A percentile compares a stretch with the other conserved stretches of the same genome.
These are phyloP conservation scores for Lateolabrax maculatus DNA, from an alignment of 2,797 vertebrate genomes.

Conservation along the genomic window DNA sequence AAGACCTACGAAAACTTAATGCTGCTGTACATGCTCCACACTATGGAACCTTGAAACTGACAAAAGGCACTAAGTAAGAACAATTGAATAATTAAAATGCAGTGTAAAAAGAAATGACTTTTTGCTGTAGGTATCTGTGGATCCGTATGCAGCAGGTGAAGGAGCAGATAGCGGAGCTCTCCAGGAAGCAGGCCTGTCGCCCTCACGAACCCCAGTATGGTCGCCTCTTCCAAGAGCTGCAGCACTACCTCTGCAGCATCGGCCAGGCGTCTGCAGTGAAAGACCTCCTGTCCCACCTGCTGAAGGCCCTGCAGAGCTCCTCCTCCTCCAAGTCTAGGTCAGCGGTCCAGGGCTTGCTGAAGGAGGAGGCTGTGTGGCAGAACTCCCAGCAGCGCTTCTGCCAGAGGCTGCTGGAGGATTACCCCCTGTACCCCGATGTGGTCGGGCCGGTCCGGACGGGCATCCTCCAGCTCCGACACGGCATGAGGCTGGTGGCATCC, in stretches of 20 bases:
- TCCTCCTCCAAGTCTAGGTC: slow-evolving; percentile 82
- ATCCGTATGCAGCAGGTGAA: slow-evolving; percentile 92
- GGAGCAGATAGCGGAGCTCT: slow-evolving; percentile 88
- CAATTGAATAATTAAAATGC: too few species aligned
- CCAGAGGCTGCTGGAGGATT: slow-evolving; percentile 90
- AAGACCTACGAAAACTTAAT: too few species aligned
- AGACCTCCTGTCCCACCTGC: slow-evolving; percentile 89
- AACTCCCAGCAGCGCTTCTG: slow-evolving; percentile 93
- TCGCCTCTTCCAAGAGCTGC: slow-evolving; percentile 91
- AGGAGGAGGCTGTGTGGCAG: slow-evolving; percentile 95
- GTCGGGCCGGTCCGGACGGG: slow-evolving; percentile 88
- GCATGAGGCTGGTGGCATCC: slow-evolving; percentile 93
- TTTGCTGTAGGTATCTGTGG: slow-evolving; percentile 88
- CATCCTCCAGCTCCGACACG: slow-evolving; percentile 92
- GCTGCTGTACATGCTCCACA: too few species aligned
- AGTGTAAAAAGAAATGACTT: too few species aligned
- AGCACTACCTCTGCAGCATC: slow-evolving; percentile 93
- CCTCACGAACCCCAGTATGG: slow-evolving; percentile 88
- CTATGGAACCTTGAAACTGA: too few species aligned
- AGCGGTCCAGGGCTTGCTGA: slow-evolving; percentile 87
- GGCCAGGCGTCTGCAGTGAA: slow-evolving; percentile 87
- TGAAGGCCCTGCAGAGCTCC: slow-evolving; percentile 81
- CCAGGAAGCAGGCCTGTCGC: slow-evolving; percentile 94
- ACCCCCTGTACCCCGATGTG: slow-evolving; percentile 90
- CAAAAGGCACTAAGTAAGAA: too few species aligned